Base-by-base conservation (phyloP, 2,113 vertebrate species). In the Trogon melanurus region DNA sequence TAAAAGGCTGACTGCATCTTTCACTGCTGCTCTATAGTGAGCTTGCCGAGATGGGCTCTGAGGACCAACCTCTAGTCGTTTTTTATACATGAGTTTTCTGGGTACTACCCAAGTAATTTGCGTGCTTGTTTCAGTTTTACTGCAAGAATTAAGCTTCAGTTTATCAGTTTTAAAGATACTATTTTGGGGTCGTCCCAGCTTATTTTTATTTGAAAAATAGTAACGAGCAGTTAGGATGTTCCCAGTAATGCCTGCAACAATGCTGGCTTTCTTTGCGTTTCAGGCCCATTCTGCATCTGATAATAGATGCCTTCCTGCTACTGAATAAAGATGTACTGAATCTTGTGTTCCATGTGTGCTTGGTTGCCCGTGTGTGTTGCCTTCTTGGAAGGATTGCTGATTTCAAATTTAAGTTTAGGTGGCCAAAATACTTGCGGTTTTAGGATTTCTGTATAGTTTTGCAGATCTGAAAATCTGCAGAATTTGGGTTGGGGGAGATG, bases 1-100 rank as follows among this genome's bases (percentile, higher is more conserved):
- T 96, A 65, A 95, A 96, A 91, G 87, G 76, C 93, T 94, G 93
- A 94, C 94, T 96, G 95, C 95, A 88, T 96, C 96, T 95, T 94
- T 97, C 90, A 93, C 71, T 96, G 81, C 61, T 88, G 92, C 79
- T 93, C 84, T 89, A 6, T 78, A 78, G 84, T 0, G 8, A 74
- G 91, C 84, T 95, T 78, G 75, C 89, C 0, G 72, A 87, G 91
- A 88, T 76, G 6, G 74, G 66, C 84, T 74, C 32, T 60, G 85
- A 72, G 78, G 91, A 81, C 93, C 88, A 88, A 13, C 47, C 56
- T 76, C 58, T 10, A 78, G 69, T 48, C 3, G 14, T 26, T 71
- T 89, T 89, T 91, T 81, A 78, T 69, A 79, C 14, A 2, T 8
- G 61, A 29, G 26, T 72, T 95, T 88, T 58, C 64, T 65, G 75